Conservation (phyloP, 2,888 invertebrate genomes). For the Hecatera dysodea region DNA sequence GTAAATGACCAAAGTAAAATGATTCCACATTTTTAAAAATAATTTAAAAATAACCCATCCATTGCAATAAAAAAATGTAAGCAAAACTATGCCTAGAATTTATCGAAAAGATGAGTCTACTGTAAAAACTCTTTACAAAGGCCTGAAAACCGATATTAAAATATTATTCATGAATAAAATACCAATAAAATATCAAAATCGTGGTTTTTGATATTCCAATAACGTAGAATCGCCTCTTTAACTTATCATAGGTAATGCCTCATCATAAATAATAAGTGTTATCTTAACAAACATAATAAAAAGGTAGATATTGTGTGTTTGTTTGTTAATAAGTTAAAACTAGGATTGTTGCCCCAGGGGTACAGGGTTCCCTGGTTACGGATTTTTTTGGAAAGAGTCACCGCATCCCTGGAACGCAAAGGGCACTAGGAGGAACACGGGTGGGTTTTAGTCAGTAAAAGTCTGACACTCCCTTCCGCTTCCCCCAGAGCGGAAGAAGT, state of each 20-base stretch:
- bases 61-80: slow-evolving; percentile 17
- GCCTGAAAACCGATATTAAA: slow-evolving; percentile 10
- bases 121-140: neutral
- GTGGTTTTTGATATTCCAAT: slow-evolving; percentile 31
- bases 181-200: slow-evolving; percentile 13
- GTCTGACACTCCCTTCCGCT: no score
- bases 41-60: neutral
- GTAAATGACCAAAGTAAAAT: neutral
- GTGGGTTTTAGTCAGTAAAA: no score
- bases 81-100: slow-evolving; percentile 9
- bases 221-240: slow-evolving; percentile 19
- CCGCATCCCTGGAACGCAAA: no score
- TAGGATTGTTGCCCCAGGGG: no score
- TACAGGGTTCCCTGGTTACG: no score
- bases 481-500: no score
- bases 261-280: slow-evolving; percentile 41
- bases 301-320: neutral
- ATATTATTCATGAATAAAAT: slow-evolving; percentile 32
- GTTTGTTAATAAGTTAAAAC: neutral
- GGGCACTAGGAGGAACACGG: no score
- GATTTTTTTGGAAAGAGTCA: no score
- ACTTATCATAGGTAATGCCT: slow-evolving; percentile 10
- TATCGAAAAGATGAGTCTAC: slow-evolving; percentile 8
- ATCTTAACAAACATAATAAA: neutral
- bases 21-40: neutral